Evolutionary conservation across 1,140 invertebrate species (phyloP), one percentile per base, ranked within the genome.

Genomic region (Caenorhabditis brenneri): DNA sequence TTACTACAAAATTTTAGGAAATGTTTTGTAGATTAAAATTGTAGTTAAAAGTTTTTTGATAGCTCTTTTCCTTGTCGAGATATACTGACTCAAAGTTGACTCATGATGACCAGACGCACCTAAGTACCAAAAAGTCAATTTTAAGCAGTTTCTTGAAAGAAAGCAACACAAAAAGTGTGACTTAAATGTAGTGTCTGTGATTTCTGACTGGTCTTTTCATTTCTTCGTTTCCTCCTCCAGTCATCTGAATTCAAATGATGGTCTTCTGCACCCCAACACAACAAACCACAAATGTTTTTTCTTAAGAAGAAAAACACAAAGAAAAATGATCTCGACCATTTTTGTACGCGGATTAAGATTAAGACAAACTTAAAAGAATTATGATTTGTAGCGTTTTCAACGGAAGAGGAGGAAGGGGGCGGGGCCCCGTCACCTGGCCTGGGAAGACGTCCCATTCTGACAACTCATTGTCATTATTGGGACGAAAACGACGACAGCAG

Each of bases 381-480:
- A 74, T 74, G 65, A 74, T 42, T 74, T 74, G 33, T 42, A 74
- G 65, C n/a, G 58, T 65, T 65, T 65, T 31, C 27, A n/a, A 51
- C 49, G 49, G 53, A 55, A 36, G 58, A 65, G 15, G 58, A 36
- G 19, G 65, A 19, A 15, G 36, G 65, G 29, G 36, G 29, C 1
- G 65, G 4, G 1, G 33, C 27, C 36, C 15, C n/a, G 24, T 55
- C 53, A 27, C 2, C 2, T 5, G 3, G n/a, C 7, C 5, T 24
- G n/a, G 24, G 65, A 42, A 74, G 33, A 74, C 65, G 65, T 74
- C 12, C 65, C 15, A n/a, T 42, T 39, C 36, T 46, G n/a, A 74
- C 65, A 1, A 42, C 36, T 22, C 65, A 74, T 46, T 74, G 65
- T 24, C 65, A 74, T 42, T 74, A 42, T 74, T 74, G 65, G 65